Base-by-base conservation (phyloP, 1,140 invertebrate species). In the Oppia nitens region DNA sequence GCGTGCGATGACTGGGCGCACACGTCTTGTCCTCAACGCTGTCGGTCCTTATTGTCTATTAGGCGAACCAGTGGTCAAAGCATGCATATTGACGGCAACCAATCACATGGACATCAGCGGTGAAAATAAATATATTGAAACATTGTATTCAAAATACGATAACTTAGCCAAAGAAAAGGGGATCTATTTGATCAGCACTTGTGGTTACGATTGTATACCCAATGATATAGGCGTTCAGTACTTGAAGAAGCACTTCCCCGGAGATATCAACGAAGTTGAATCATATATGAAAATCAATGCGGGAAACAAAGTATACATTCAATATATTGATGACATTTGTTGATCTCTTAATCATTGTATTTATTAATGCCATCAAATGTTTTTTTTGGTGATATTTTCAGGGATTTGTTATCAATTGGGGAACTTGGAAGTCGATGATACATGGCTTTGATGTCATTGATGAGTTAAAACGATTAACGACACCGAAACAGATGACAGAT, bases 41-140 rank as follows among this genome's bases (percentile, higher is more conserved):
- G 85, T 85, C 62, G 91, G 65, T 9, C 65, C 65, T 40, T 96
- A 89, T 71, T 76, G 82, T 49, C 83, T 89, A 66, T 87, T 81
- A 73, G 93, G 93, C 2, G 88, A 95, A 68, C 73, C 80, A n/a
- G 84, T 97, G n/a, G 82, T 96, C 0, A 83, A 83, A 66, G 85
- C 89, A 3, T 93, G 90, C 64, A 78, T 98, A 20, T 27, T 28
- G 21, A 58, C 2, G 53, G 78, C 78, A 61, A 82, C 89, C 0
- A 81, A 91, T 74, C 83, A 94, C 70, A 78, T 97, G 4, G 93
- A 98, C 74, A 81, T 97, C 20, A 85, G 80, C 70, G 91, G 87
- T 17, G 92, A 96, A 72, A 83, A 87, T 1, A 76, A 82, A 71
- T 95, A 81, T 53, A 9, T 95, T 70, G 88, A 95, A 72, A 74